Percentiles rank a stretch among this genome's conserved stretches.
Conservation (phyloP, 2,888 invertebrate species). For the Volucella bombylans region DNA sequence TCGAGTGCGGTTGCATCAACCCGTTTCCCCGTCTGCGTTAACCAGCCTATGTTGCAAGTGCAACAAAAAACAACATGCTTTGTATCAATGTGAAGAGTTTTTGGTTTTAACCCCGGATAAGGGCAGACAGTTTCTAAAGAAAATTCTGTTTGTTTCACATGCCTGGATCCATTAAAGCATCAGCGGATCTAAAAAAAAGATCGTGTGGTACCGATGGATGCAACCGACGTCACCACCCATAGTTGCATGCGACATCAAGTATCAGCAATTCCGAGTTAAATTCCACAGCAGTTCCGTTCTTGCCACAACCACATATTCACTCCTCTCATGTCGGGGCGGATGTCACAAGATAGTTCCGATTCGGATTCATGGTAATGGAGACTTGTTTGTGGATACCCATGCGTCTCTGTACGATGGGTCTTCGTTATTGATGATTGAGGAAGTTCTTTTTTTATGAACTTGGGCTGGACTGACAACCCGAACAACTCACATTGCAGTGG, state of each 20-base stretch:
- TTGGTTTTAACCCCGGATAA: not conserved
- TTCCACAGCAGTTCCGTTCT: not conserved
- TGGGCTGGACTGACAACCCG: too few species aligned
- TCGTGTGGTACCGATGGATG: not conserved
- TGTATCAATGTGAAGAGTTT: not conserved
- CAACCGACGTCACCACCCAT: conserved; percentile 2
- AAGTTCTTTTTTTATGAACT: too few species aligned
- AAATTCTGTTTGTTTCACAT: conserved; percentile 20
- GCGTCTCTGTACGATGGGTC: too few species aligned
- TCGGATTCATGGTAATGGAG: not conserved
- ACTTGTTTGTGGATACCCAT: too few species aligned
- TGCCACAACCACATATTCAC: not conserved
- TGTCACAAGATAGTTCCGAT: not conserved
- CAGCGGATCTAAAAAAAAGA: conserved; percentile 4
- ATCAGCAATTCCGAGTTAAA: too few species aligned
- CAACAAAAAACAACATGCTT: not conserved
- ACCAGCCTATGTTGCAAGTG: not conserved
- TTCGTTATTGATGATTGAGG: too few species aligned
- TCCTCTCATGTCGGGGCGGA: too few species aligned
- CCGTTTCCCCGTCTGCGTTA: not conserved
- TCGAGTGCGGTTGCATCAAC: not conserved
- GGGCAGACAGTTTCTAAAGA: conserved; percentile 5
- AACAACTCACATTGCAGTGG: too few species aligned
- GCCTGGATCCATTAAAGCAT: conserved; percentile 24
- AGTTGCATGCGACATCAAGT: not conserved